phyloP scores from a whole-genome alignment of 2,113 vertebrate genomes.

The Pseudopipra pipra region DNA sequence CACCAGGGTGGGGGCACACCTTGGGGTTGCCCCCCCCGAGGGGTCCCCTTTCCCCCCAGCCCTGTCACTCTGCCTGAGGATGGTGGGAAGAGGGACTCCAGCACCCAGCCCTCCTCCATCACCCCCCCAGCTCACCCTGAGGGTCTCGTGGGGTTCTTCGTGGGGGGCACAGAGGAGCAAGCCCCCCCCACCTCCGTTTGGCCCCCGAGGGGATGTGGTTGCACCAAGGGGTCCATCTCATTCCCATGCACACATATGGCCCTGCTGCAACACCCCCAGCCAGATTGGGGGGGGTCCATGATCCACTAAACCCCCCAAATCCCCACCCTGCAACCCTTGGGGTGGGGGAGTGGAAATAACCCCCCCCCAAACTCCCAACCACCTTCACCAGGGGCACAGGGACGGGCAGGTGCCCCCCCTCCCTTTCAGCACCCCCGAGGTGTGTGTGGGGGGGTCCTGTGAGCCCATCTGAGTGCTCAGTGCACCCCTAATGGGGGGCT shows the following conservation, averaged over 20 bases:
- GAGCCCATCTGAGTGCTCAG: background rate
- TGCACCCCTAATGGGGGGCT: background rate
- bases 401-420: no score
- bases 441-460: background rate
- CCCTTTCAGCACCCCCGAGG: background rate
- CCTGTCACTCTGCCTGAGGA: background rate
- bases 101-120: background rate
- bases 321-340: background rate
- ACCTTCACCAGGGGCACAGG: background rate
- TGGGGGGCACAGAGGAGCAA: background rate
- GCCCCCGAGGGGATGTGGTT: background rate
- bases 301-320: background rate
- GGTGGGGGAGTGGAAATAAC: background rate
- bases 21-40: fast-evolving
- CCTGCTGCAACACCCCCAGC: background rate
- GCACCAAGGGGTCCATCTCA: background rate
- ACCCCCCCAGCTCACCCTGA: background rate
- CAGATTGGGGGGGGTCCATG: background rate
- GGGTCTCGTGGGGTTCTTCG: background rate
- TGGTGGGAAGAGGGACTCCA: background rate
- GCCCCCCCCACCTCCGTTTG: no score
- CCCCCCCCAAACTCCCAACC: no score
- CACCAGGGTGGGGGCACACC: background rate
- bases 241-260: background rate
- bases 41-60: background rate